Evolutionary conservation across 2,888 invertebrate species (phyloP).

Genomic region (Chelonus formosanus): DNA sequence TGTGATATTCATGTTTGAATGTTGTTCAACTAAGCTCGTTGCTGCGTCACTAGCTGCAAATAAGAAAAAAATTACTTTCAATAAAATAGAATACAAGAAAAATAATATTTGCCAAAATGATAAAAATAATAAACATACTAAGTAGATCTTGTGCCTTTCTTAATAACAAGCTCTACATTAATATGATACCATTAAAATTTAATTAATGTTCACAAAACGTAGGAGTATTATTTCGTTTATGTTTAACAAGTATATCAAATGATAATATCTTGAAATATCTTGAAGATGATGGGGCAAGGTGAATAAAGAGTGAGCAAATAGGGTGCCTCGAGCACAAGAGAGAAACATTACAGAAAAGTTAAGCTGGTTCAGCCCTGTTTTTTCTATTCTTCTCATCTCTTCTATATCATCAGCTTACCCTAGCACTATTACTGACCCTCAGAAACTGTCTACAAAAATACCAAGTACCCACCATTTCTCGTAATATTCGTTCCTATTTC

Average conservation of each 20-base stretch:
- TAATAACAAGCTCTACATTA: too few species aligned
- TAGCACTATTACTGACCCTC: conserved; percentile 1
- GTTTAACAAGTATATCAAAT: too few species aligned
- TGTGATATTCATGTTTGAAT: conserved; percentile 52
- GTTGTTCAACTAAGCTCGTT: conserved; percentile 53
- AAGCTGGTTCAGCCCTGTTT: background rate
- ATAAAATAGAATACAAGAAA: background rate
- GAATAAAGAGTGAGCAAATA: background rate
- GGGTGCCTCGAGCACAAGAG: background rate
- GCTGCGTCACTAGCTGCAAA: conserved; percentile 52
- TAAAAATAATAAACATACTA: background rate
- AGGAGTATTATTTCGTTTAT: too few species aligned
- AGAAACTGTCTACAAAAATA: conserved; percentile 19
- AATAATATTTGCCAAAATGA: too few species aligned
- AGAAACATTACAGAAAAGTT: background rate
- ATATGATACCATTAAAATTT: background rate
- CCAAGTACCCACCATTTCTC: conserved; percentile 10
- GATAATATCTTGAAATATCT: too few species aligned
- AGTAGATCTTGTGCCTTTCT: too few species aligned
- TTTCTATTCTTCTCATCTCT: background rate
- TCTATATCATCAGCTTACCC: background rate
- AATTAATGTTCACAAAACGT: background rate
- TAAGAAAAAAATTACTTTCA: conserved; percentile 11
- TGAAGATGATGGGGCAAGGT: background rate
- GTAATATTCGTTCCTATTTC: conserved; percentile 7